These are phyloP conservation scores for Bembecia ichneumoniformis DNA, from an alignment of 2,888 invertebrate genomes.

Conservation along the genomic window DNA sequence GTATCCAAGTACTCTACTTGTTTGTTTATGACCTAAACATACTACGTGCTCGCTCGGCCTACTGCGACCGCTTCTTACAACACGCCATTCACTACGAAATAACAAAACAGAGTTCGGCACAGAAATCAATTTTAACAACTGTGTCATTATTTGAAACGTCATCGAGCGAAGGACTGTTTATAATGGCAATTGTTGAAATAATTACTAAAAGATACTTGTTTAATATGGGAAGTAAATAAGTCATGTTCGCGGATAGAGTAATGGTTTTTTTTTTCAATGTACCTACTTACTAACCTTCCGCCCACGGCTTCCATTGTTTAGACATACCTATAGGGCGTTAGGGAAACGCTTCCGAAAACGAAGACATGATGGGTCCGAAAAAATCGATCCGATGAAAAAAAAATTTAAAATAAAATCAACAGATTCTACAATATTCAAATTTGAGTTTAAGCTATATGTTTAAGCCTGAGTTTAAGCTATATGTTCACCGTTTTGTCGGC, in stretches of 20 bases:
- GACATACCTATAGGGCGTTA: too few species aligned
- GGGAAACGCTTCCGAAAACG: too few species aligned
- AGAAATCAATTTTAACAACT: not conserved
- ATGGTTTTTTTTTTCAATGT: too few species aligned
- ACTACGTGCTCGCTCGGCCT: not conserved
- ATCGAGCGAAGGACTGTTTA: not conserved
- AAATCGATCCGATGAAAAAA: too few species aligned
- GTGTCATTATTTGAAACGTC: not conserved
- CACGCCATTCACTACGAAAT: slow-evolving; percentile 1
- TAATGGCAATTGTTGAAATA: not conserved
- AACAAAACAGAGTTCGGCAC: not conserved
- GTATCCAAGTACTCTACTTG: not conserved
- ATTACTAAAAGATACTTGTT: not conserved
- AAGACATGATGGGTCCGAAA: too few species aligned
- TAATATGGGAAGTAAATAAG: not conserved
- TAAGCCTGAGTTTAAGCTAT: too few species aligned
- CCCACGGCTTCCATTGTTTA: too few species aligned
- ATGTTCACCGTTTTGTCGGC: too few species aligned
- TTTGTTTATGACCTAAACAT: not conserved
- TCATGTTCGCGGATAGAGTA: not conserved
- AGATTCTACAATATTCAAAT: too few species aligned
- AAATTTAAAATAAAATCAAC: too few species aligned
- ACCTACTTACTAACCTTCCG: too few species aligned
- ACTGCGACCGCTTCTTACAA: not conserved
- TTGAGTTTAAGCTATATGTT: too few species aligned